Conservation (phyloP, 2,113 vertebrate genomes). For the Vulpes lagopus region DNA sequence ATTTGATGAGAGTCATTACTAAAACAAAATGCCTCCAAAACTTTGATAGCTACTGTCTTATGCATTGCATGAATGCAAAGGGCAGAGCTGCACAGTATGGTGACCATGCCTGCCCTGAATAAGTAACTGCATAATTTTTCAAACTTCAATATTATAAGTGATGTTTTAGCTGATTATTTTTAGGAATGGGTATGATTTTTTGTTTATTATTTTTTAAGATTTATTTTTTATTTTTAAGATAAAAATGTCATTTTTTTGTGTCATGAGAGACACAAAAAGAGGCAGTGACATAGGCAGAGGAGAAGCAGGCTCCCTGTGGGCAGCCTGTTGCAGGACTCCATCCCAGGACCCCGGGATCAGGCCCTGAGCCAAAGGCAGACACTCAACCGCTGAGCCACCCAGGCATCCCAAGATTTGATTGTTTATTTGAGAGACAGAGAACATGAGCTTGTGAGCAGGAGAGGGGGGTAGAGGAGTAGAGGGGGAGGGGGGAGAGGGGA, state of each 20-base stretch:
- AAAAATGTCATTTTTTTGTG: too few relatives aligned
- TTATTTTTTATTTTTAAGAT: not conserved
- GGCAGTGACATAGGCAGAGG: too few relatives aligned
- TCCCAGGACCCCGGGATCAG: too few relatives aligned
- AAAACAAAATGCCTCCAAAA: constrained; percentile 17
- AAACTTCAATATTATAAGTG: not conserved
- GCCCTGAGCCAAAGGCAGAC: too few relatives aligned
- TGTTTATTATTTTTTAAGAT: not conserved
- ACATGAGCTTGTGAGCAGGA: not conserved
- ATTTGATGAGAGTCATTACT: not conserved
- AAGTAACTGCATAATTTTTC: not conserved
- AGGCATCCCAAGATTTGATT: too few relatives aligned
- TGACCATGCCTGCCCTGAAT: not conserved
- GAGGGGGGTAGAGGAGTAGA: not conserved
- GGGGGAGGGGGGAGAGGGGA: not conserved
- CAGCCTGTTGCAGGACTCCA: too few relatives aligned
- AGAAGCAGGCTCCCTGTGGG: too few relatives aligned
- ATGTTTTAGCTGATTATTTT: not conserved
- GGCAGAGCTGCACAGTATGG: fast-evolving
- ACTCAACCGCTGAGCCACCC: too few relatives aligned
- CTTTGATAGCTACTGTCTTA: not conserved
- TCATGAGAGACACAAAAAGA: too few relatives aligned
- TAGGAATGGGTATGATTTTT: not conserved
- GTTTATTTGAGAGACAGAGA: not conserved
- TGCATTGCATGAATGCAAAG: not conserved